These are phyloP conservation scores for Darevskia mixta DNA, from an alignment of 2,797 vertebrate genomes.

Conservation along the genomic window DNA sequence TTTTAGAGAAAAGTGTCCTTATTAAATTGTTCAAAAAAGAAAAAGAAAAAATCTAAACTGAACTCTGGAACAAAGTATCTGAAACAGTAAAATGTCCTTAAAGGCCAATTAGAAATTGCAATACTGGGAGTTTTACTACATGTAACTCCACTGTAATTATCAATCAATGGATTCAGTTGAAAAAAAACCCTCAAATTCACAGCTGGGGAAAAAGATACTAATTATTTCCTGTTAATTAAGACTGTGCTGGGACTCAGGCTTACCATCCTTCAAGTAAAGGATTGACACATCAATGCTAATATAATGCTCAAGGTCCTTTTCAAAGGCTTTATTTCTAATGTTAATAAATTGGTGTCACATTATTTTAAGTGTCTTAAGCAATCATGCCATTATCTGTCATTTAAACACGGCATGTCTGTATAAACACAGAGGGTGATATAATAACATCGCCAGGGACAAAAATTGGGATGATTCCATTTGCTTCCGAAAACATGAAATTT, in stretches of 20 bases:
- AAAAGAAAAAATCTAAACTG: constrained; percentile 61
- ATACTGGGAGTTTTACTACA: constrained; percentile 84
- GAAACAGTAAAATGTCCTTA: constrained; percentile 84
- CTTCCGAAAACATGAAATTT: constrained; percentile 16
- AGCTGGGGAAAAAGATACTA: constrained; percentile 86
- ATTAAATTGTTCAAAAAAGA: constrained; percentile 74
- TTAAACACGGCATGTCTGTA: constrained; percentile 51
- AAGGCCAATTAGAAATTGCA: constrained; percentile 87
- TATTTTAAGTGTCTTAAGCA: constrained; percentile 78
- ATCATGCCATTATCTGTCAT: constrained; percentile 57
- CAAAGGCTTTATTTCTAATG: constrained; percentile 77
- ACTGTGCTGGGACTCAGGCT: constrained; percentile 82
- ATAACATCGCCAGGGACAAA: constrained; percentile 25
- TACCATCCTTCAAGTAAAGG: constrained; percentile 82
- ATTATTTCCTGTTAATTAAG: constrained; percentile 89
- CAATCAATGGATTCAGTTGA: constrained; percentile 85
- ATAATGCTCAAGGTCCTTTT: constrained; percentile 80
- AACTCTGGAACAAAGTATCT: constrained; percentile 82
- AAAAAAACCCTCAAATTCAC: constrained; percentile 79
- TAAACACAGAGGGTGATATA: constrained; percentile 18
- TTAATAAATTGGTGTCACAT: constrained; percentile 77
- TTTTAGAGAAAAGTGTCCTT: constrained; percentile 68
- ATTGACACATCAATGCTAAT: constrained; percentile 87
- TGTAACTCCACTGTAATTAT: constrained; percentile 88
- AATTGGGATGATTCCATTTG: constrained; percentile 50